A percentile compares a stretch with the other conserved stretches of the same genome.
Evolutionary conservation across 2,797 vertebrate species (phyloP).

Genomic region (Schizopygopsis pylzovi): DNA sequence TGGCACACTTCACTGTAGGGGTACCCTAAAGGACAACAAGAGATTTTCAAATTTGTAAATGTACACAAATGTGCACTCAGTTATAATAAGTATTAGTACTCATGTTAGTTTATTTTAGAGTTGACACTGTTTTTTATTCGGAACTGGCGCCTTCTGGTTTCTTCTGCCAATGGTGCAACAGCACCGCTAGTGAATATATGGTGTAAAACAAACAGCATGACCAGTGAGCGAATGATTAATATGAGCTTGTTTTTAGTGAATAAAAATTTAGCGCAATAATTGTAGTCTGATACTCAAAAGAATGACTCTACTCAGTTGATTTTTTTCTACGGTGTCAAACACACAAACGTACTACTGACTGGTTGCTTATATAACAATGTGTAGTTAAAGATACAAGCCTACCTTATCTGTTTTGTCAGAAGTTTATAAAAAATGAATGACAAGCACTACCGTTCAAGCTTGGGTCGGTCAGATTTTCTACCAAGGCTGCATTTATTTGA

Average conservation of each 20-base stretch:
- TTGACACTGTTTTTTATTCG: not conserved
- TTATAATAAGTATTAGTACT: not conserved
- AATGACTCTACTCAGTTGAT: not conserved
- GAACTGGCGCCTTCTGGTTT: not conserved
- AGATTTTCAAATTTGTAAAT: not conserved
- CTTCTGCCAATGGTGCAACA: not conserved
- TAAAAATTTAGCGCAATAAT: not conserved
- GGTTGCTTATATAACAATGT: not conserved
- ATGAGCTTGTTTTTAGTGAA: not conserved
- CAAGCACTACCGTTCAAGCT: not conserved
- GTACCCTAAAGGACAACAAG: conserved; percentile 82
- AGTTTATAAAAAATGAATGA: not conserved
- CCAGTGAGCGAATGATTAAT: not conserved
- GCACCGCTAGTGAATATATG: too few species aligned
- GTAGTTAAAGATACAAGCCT: not conserved
- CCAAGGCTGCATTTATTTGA: not conserved
- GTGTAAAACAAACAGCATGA: not conserved
- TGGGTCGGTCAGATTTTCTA: not conserved
- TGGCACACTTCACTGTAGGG: conserved; percentile 98
- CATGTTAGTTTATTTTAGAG: not conserved
- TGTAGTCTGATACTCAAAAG: not conserved
- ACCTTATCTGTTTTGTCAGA: not conserved
- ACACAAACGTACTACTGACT: not conserved
- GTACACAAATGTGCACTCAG: not conserved
- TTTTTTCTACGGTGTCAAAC: not conserved